Conservation (phyloP, 2,113 vertebrate species). For the Rhea americana region DNA sequence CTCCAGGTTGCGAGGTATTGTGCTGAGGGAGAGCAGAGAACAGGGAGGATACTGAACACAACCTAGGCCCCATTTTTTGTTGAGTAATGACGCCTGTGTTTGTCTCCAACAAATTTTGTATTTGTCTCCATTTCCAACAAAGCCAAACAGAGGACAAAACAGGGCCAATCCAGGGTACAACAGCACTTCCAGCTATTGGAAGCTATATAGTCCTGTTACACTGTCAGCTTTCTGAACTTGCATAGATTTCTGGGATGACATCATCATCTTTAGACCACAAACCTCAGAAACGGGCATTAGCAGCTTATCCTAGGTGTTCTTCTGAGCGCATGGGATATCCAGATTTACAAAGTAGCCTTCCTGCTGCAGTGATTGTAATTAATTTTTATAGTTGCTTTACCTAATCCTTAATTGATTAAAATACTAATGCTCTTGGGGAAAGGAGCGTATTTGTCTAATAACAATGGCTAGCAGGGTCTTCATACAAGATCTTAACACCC, state of each 20-base stretch:
- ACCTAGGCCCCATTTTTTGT: conserved; percentile 3
- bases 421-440: background rate
- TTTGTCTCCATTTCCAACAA: conserved; percentile 48
- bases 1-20: rapidly evolving
- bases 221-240: background rate
- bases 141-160: background rate
- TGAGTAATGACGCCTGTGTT: conserved; percentile 19
- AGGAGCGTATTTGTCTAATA: background rate
- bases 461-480: background rate
- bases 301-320: background rate
- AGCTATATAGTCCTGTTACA: background rate
- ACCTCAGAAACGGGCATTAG: background rate
- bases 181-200: conserved; percentile 26
- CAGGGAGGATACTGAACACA: background rate
- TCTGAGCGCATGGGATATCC: background rate
- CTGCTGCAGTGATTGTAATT: background rate
- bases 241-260: background rate
- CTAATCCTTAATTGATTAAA: background rate
- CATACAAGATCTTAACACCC: background rate
- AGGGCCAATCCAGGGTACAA: background rate
- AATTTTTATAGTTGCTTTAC: background rate
- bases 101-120: background rate
- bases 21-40: background rate
- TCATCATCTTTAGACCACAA: background rate
- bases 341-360: background rate